Base-by-base conservation (phyloP, 1,140 invertebrate species). In the Lepidotrigona ventralis region DNA sequence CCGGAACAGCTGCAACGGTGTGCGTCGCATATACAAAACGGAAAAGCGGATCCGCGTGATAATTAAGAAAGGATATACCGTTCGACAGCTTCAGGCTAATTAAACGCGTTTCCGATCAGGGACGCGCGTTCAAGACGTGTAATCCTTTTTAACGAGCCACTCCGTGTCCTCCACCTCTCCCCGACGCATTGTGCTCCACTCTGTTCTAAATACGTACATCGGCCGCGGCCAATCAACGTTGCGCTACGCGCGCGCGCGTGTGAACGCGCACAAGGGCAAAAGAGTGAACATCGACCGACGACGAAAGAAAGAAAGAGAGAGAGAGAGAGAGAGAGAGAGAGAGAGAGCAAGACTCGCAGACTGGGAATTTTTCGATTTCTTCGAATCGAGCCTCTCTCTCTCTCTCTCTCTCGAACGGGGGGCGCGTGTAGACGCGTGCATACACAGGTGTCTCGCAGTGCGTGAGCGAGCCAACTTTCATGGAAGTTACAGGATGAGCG, bases 401-500 rank as follows among this genome's bases (percentile, higher is more conserved):
- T 19, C 54, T 56, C 54, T 17, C 0, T 39, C 39, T 39, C 5
- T 39, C 39, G 39, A 46, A 46, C 17, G 17, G 1, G 21, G 8
- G n/a, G n/a, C n/a, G n/a, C n/a, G n/a, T n/a, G n/a, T n/a, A 33
- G 33, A 2, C 26, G 64, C 26, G 29, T 29, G 26, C 29, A 33
- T 2, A 66, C 26, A 33, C 64, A 21, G 17, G 23, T 60, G 23
- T 60, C 26, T 39, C 33, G 56, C 82, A 78, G 85, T 89, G 88
- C 88, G 88, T 89, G 88, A 89, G 85, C 88, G 83, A 82, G 81
- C 58, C 72, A 85, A 74, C 87, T 82, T 83, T 82, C 79, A 66
- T 85, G 83, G 88, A 87, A 89, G 74, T 79, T 83, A 80, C 69
- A 77, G 85, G 84, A 86, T 83, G 81, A 77, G 70, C 66, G 80